phyloP scores from a whole-genome alignment of 2,888 invertebrate genomes.

The Electrophaes corylata region DNA sequence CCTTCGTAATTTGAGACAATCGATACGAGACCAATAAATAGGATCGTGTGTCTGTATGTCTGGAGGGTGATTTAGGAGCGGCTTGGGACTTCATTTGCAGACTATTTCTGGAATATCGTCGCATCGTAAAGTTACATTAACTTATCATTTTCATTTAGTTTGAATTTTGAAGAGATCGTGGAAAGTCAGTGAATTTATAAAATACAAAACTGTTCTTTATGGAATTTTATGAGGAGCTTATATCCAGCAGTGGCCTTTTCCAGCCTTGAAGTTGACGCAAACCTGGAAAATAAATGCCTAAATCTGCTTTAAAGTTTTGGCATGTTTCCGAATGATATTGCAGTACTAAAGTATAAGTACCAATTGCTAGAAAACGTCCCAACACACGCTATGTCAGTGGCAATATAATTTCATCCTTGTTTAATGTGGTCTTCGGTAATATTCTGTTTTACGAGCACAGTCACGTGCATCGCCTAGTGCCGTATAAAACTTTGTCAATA shows the following conservation, averaged over 20 bases:
- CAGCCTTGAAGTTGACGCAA: no score
- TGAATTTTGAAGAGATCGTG: no score
- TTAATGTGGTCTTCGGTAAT: constrained; percentile 13
- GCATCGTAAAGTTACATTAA: neutral
- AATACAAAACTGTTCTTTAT: no score
- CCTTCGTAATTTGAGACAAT: constrained; percentile 22
- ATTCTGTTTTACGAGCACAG: constrained; percentile 21
- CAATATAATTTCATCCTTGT: constrained; percentile 13
- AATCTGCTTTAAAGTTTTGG: no score
- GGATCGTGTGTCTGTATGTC: constrained; percentile 13
- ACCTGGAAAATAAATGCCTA: no score
- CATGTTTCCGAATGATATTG: neutral
- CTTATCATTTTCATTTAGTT: neutral
- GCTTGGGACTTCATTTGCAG: constrained; percentile 7
- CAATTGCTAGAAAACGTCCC: neutral
- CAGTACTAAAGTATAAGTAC: neutral
- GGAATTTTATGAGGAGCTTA: no score
- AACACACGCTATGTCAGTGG: constrained; percentile 8
- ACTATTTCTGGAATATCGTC: neutral
- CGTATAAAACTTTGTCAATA: constrained; percentile 32
- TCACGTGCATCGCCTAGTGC: constrained; percentile 26
- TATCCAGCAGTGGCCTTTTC: no score
- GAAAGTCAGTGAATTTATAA: no score
- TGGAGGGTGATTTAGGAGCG: constrained; percentile 4
- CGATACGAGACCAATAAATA: constrained; percentile 26